Conservation (phyloP, 2,797 vertebrate species). For the Crocidura indochinensis region DNA sequence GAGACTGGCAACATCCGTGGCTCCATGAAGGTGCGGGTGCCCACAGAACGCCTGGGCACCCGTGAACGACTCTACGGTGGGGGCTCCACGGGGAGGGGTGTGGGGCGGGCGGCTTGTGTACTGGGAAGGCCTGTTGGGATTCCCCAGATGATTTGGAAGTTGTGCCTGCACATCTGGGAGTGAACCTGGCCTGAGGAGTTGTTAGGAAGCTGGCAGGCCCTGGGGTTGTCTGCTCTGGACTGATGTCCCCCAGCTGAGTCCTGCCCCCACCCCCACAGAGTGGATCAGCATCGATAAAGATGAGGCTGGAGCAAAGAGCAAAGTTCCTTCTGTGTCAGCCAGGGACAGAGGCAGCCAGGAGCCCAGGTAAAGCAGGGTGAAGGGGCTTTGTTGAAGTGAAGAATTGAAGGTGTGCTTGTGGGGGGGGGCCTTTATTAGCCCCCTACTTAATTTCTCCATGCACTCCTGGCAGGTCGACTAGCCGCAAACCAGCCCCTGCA, state of each 20-base stretch:
- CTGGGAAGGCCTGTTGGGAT: background rate
- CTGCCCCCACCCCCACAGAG: slow-evolving; percentile 89
- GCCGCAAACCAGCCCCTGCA: slow-evolving; percentile 79
- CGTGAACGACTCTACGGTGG: slow-evolving; percentile 97
- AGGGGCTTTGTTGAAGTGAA: background rate
- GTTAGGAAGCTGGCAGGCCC: background rate
- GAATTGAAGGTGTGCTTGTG: accelerated
- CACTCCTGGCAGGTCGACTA: slow-evolving; percentile 80
- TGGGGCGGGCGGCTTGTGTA: background rate
- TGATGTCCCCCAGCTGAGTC: background rate
- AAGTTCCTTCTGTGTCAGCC: slow-evolving; percentile 88
- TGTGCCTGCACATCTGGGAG: background rate
- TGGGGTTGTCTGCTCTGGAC: background rate
- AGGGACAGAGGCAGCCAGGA: slow-evolving; percentile 91
- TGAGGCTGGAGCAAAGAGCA: slow-evolving; percentile 95
- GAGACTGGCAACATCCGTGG: slow-evolving; percentile 98
- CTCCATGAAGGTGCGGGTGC: slow-evolving; percentile 97
- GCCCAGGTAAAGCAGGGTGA: slow-evolving; percentile 83
- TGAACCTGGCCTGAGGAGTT: background rate
- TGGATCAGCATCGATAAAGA: slow-evolving; percentile 99
- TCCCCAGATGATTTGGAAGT: background rate
- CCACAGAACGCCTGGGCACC: slow-evolving; percentile 96
- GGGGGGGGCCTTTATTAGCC: background rate
- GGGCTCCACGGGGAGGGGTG: background rate
- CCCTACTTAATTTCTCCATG: background rate